Base-by-base conservation (phyloP, 2,888 invertebrate genomes). In the Hypena proboscidalis region DNA sequence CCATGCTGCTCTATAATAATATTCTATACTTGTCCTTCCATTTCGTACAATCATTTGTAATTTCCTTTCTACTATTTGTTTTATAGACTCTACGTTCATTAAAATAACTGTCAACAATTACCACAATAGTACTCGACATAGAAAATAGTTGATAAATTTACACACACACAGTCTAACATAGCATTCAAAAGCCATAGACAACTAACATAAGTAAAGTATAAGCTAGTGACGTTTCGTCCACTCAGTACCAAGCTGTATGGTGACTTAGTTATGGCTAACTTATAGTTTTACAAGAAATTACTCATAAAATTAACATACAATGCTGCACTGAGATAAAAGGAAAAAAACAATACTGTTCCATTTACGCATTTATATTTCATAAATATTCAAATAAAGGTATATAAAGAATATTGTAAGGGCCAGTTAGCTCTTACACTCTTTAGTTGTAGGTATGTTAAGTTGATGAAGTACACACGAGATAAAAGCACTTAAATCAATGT, bases 211-310 rank as follows among this genome's bases (percentile, higher is more conserved):
- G 5, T 14, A 26, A n/a, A 26, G 7, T 21, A 17, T 35, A 31
- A 27, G 26, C n/a, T 40, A 46, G 33, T 31, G 30, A 21, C 31
- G 17, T 43, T 20, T 43, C 39, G 27, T 40, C 39, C 31, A 43
- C 11, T 32, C 4, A 23, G 38, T 33, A 35, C 14, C 26, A 7
- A n/a, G n/a, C 17, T 31, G 3, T 27, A 37, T 37, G 15, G 37
- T 21, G 11, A 52, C 25, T 37, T 31, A 45, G 30, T 51, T 25
- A 8, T 34, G 3, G 3, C 3, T 29, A 27, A 7, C 5, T 27
- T 14, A 5, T 29, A 29, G 15, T 10, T 10, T 8, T n/a, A 27
- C 15, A 15, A 29, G 15, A 8, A 3, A 11, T 6, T 2, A 26
- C 26, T 26, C 7, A n/a, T 14, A 8, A 26, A 13, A 14, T 3